Conservation (phyloP, 2,113 vertebrate genomes). For the Cavia porcellus region DNA sequence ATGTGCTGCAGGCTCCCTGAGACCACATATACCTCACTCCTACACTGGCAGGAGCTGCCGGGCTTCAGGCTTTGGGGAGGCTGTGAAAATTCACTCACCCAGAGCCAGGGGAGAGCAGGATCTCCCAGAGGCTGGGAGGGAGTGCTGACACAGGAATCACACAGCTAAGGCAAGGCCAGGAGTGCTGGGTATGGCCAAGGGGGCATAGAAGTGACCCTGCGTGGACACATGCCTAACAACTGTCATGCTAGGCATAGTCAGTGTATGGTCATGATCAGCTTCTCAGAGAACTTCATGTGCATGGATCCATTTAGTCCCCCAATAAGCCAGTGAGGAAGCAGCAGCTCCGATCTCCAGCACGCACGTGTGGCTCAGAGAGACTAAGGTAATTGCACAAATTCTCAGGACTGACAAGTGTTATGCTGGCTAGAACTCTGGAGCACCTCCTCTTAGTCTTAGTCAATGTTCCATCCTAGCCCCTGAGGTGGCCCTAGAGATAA, state of each 20-base stretch:
- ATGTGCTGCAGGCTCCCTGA: neutral
- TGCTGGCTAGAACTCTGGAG: neutral
- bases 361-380: neutral
- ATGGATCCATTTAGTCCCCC: neutral
- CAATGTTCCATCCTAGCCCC: neutral
- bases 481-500: neutral
- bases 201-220: neutral
- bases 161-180: accelerated
- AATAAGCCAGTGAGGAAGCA: neutral
- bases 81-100: neutral
- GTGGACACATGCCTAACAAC: neutral
- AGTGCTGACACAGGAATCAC: neutral
- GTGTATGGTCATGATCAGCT: neutral
- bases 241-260: neutral
- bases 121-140: neutral
- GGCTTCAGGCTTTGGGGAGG: neutral
- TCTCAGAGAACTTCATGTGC: neutral
- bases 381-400: neutral
- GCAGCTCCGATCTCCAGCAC: too few relatives aligned
- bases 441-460: neutral
- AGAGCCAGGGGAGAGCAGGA: neutral
- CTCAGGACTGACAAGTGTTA: neutral
- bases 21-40: neutral
- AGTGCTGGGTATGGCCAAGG: accelerated
- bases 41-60: neutral